These are phyloP conservation scores for Gopherus evgoodei DNA, from an alignment of 2,113 vertebrate species.

Conservation along the genomic window DNA sequence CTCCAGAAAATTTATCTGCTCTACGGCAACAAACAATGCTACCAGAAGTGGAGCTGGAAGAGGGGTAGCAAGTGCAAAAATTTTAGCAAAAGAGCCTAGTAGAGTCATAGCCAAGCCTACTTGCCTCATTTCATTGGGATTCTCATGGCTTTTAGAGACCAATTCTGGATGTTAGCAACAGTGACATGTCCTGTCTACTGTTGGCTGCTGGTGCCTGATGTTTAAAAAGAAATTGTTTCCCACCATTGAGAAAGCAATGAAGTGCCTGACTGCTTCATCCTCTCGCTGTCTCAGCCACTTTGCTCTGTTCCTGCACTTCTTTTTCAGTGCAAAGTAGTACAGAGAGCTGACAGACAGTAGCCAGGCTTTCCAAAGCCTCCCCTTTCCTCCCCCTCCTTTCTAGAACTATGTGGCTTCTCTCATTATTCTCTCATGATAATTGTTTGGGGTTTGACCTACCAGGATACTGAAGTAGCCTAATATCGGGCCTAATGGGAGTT, in stretches of 20 bases:
- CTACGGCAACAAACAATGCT: not conserved
- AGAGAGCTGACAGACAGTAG: not conserved
- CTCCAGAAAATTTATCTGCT: accelerated
- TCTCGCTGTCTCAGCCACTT: not conserved
- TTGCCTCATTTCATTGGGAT: not conserved
- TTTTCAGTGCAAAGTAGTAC: not conserved
- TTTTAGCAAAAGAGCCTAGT: not conserved
- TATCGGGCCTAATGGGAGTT: not conserved
- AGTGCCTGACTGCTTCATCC: not conserved
- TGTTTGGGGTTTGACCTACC: not conserved
- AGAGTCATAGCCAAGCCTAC: not conserved
- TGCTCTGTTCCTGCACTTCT: not conserved
- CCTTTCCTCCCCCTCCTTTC: not conserved
- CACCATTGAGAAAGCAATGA: not conserved
- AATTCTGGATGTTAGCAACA: not conserved
- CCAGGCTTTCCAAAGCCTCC: not conserved
- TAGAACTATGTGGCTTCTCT: not conserved
- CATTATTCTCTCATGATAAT: not conserved
- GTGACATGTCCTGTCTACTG: not conserved
- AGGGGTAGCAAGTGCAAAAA: accelerated
- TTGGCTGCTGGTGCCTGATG: not conserved
- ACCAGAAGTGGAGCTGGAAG: not conserved
- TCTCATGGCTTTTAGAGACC: not conserved
- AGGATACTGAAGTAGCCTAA: not conserved
- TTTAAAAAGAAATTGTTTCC: not conserved